These are phyloP conservation scores for Pseudopleuronectes americanus DNA, from an alignment of 2,797 vertebrate genomes.

Conservation along the genomic window DNA sequence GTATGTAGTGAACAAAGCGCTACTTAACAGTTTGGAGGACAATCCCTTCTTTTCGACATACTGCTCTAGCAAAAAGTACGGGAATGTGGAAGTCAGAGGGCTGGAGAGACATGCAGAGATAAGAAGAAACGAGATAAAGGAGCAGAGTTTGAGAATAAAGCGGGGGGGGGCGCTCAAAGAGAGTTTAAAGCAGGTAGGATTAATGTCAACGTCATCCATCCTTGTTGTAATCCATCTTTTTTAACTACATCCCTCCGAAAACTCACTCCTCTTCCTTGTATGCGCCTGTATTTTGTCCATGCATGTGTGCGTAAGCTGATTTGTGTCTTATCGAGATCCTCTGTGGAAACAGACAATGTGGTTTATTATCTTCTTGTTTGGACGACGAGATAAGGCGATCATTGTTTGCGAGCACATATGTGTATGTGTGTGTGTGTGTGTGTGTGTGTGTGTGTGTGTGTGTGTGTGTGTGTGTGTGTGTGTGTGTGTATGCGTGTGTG, in stretches of 20 bases:
- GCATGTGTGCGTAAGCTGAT: slow-evolving; percentile 75
- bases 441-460: slow-evolving; percentile 1
- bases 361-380: slow-evolving; percentile 78
- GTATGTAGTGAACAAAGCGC: slow-evolving; percentile 38
- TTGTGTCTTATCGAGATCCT: slow-evolving; percentile 79
- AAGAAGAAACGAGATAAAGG: slow-evolving; percentile 53
- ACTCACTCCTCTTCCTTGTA: slow-evolving; percentile 6
- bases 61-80: slow-evolving; percentile 31
- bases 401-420: slow-evolving; percentile 43
- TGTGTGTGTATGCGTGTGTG: slow-evolving; percentile 9
- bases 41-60: slow-evolving; percentile 24
- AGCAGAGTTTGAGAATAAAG: slow-evolving; percentile 28
- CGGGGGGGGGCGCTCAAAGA: slow-evolving; percentile 14
- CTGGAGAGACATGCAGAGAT: slow-evolving; percentile 53
- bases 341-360: slow-evolving; percentile 79
- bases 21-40: slow-evolving; percentile 33
- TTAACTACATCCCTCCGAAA: slow-evolving; percentile 26
- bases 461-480: slow-evolving; percentile 21
- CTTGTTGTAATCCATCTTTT: slow-evolving; percentile 45
- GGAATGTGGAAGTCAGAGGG: slow-evolving; percentile 41
- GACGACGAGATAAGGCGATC: slow-evolving; percentile 75
- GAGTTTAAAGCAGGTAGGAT: slow-evolving; percentile 50
- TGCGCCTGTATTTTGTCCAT: slow-evolving; percentile 9
- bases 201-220: slow-evolving; percentile 64
- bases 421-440: slow-evolving; percentile 16